These are phyloP conservation scores for Thymelicus sylvestris DNA, from an alignment of 2,888 invertebrate genomes.

Conservation along the genomic window DNA sequence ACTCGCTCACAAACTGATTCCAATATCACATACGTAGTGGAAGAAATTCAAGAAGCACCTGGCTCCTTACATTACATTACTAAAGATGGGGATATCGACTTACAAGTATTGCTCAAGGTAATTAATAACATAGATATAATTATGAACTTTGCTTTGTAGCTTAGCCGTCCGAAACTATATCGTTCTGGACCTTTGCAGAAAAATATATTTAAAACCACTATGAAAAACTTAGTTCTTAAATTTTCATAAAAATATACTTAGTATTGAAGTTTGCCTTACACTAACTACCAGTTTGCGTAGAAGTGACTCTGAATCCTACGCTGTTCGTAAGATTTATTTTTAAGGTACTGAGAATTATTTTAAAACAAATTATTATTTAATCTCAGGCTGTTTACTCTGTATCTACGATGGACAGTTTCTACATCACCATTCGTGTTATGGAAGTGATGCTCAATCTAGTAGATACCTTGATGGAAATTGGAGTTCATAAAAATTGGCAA, in stretches of 20 bases:
- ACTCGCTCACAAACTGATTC: conserved; percentile 96
- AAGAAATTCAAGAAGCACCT: conserved; percentile 94
- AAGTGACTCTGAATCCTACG: too few species aligned
- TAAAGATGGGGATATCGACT: conserved; percentile 96
- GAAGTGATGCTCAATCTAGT: conserved; percentile 97
- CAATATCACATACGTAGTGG: conserved; percentile 94
- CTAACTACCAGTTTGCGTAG: too few species aligned
- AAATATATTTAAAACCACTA: too few species aligned
- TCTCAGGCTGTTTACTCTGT: conserved; percentile 93
- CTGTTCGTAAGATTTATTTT: too few species aligned
- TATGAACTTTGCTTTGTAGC: too few species aligned
- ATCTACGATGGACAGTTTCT: conserved; percentile 92
- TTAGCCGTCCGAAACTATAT: too few species aligned
- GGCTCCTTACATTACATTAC: conserved; percentile 97
- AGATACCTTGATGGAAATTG: conserved; percentile 96
- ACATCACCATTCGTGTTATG: conserved; percentile 94
- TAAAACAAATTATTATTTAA: neutral
- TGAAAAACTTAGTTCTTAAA: too few species aligned
- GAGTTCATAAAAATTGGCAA: conserved; percentile 88
- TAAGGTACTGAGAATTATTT: neutral
- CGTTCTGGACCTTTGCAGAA: too few species aligned
- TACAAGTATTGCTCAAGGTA: conserved; percentile 93
- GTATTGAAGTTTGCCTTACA: too few species aligned
- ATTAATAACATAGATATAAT: neutral
- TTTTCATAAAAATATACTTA: too few species aligned